Conservation (phyloP, 2,113 vertebrate genomes). For the Anoura caudifer region DNA sequence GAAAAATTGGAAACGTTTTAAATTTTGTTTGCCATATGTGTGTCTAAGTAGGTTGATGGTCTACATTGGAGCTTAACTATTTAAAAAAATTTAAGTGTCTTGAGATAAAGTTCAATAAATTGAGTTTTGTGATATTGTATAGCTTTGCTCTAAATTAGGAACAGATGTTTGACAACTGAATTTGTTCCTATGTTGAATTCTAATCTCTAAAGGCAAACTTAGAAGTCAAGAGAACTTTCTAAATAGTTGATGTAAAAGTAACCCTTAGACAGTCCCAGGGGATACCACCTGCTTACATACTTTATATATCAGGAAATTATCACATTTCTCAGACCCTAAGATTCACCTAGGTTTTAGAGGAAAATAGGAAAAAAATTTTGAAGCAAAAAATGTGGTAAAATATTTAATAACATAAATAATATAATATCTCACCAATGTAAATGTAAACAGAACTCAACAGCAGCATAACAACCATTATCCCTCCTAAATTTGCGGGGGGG, state of each 20-base stretch:
- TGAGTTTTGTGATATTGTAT: neutral
- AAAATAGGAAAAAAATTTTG: too few relatives aligned
- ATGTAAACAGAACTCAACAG: too few relatives aligned
- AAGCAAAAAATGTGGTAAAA: too few relatives aligned
- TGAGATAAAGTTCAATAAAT: neutral
- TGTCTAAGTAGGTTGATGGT: neutral
- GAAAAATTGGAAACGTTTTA: neutral
- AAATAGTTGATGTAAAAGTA: neutral
- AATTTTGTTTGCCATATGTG: neutral
- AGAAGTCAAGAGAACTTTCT: neutral
- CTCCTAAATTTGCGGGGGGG: too few relatives aligned
- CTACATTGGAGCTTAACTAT: neutral
- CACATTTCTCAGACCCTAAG: too few relatives aligned
- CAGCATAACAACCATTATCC: too few relatives aligned
- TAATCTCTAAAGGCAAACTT: neutral
- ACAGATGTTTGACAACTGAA: neutral
- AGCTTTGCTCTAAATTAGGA: constrained; percentile 23
- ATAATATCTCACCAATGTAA: too few relatives aligned
- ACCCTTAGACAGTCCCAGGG: neutral
- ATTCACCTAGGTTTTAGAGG: too few relatives aligned
- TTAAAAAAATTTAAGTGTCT: neutral
- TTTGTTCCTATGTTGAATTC: constrained; percentile 29
- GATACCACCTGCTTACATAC: neutral
- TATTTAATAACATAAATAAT: too few relatives aligned
- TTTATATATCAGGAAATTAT: neutral